These are phyloP conservation scores for Murina feae DNA, from an alignment of 2,113 vertebrate genomes.

Conservation along the genomic window DNA sequence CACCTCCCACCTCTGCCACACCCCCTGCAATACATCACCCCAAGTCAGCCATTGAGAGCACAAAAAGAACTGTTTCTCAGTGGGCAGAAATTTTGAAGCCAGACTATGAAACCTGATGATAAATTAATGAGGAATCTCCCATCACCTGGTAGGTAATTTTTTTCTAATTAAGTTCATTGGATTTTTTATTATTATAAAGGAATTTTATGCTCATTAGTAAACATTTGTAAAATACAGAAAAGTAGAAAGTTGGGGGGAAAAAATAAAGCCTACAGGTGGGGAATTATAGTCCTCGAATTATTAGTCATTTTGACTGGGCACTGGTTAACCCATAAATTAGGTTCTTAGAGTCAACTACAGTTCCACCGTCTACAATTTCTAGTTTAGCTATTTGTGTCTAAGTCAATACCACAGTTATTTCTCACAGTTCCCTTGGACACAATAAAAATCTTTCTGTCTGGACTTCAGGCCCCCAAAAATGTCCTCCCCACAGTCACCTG, in stretches of 20 bases:
- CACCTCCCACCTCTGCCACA: not conserved
- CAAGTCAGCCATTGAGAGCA: not conserved
- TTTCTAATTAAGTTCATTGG: conserved; percentile 75
- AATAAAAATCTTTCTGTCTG: not conserved
- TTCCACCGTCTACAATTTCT: not conserved
- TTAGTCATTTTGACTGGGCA: conserved; percentile 64
- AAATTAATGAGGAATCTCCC: conserved; percentile 61
- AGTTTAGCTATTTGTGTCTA: conserved; percentile 10
- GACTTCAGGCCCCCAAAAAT: not conserved
- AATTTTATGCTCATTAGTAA: conserved; percentile 64
- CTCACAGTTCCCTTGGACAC: not conserved
- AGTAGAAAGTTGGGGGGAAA: conserved; percentile 50
- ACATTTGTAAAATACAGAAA: conserved; percentile 62
- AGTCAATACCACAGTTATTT: not conserved
- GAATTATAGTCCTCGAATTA: conserved; percentile 61
- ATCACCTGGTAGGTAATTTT: conserved; percentile 70
- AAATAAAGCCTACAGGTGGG: conserved; percentile 67
- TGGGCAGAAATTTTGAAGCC: not conserved
- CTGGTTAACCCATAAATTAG: conserved; percentile 44
- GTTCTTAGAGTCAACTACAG: conserved; percentile 13
- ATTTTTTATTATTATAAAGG: conserved; percentile 70
- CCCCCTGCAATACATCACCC: not conserved
- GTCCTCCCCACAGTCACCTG: not conserved
- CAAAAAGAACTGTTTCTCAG: not conserved
- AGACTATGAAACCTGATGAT: not conserved